Conservation (phyloP, 2,888 invertebrate species). For the Heterodera filipjevi region DNA sequence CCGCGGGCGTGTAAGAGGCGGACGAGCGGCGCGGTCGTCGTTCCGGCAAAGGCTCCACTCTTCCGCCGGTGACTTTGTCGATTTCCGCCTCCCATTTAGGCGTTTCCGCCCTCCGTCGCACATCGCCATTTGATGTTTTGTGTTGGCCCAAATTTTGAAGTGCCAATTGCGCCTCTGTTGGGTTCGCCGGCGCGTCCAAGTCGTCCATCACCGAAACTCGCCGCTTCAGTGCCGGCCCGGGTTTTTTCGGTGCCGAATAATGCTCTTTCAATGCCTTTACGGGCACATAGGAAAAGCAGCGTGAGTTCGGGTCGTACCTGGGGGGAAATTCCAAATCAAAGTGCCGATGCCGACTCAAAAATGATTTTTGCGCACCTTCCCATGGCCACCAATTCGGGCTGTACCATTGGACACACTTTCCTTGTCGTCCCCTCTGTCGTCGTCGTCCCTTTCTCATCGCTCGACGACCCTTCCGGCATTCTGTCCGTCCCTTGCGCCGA, state of each 20-base stretch:
- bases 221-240: slow-evolving; percentile 42
- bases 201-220: slow-evolving; percentile 45
- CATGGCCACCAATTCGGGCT: slow-evolving; percentile 62
- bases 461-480: slow-evolving; percentile 29
- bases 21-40: not conserved
- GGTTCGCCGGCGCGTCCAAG: slow-evolving; percentile 49
- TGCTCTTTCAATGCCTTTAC: slow-evolving; percentile 63
- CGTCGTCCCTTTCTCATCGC: slow-evolving; percentile 18
- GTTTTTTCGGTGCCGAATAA: slow-evolving; percentile 51
- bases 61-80: slow-evolving; percentile 44
- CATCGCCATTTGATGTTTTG: slow-evolving; percentile 25
- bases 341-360: too few species aligned
- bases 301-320: slow-evolving; percentile 63
- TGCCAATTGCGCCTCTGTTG: slow-evolving; percentile 35
- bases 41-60: not conserved
- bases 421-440: slow-evolving; percentile 24
- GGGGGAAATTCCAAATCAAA: not conserved
- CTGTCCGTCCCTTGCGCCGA: slow-evolving; percentile 24
- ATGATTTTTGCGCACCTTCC: slow-evolving; percentile 46
- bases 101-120: slow-evolving; percentile 45
- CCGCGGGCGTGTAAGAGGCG: slow-evolving; percentile 22
- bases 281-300: slow-evolving; percentile 65
- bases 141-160: slow-evolving; percentile 10
- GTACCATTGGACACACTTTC: slow-evolving; percentile 56
- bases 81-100: slow-evolving; percentile 63